Base-by-base conservation (phyloP, 2,888 invertebrate genomes). In the Ptilodon capucinus region DNA sequence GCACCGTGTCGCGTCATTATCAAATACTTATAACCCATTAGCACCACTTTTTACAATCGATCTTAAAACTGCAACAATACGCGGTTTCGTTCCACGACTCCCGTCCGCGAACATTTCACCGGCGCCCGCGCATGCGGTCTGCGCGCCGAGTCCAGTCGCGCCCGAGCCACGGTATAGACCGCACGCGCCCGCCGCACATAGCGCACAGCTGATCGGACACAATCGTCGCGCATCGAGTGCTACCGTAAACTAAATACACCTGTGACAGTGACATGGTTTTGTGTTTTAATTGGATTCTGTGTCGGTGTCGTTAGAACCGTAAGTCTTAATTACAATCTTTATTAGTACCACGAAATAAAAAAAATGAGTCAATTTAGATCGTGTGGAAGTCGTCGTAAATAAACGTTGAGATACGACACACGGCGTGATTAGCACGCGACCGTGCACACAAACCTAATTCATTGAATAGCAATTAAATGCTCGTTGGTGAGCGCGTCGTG, bases 221-320 rank as follows among this genome's bases (percentile, higher is more conserved):
- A 54, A 61, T 63, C 70, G 67, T 55, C 72, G 74, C 74, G 75
- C 71, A 68, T 62, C 65, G 66, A 73, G 75, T 76, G 73, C 60
- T 57, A 61, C 60, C 64, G 57, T 69, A 70, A 69, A 72, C 68
- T 68, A 74, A 70, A 77, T 68, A 73, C 78, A 71, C 58, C 71
- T 81, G 89, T 89, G 89, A 81, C 74, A 87, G 90, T 91, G 90
- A 86, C 81, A 89, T 90, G 88, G 77, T 88, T 88, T 71, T 82
- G 90, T 91, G 90, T 74, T 78, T 67, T 70, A 72, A 79, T 85
- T 78, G 89, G 88, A 89, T 90, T 79, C 82, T 68, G 70, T 84
- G 76, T 76, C 78, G 68, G 81, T 80, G 75, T 71, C 66, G 73
- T 76, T 80, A 73, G 76, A 73, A 82, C 77, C 79, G 87, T 86